Evolutionary conservation across 2,797 vertebrate species (phyloP).

Genomic region (Enteromius fasciolatus): DNA sequence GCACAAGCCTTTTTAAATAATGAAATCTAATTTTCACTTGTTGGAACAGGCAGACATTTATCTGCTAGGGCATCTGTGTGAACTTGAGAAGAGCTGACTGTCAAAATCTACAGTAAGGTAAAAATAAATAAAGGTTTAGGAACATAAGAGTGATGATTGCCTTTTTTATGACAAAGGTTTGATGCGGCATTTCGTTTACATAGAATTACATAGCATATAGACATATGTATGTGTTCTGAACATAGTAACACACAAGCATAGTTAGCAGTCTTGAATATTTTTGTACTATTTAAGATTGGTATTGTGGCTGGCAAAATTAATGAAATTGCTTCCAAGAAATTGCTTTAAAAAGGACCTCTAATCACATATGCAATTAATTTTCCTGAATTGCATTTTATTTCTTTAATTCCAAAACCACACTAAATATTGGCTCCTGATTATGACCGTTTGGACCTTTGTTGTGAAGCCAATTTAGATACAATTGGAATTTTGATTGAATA

Average conservation of each 20-base stretch:
- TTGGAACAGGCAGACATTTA: not conserved
- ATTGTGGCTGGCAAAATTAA: constrained; percentile 11
- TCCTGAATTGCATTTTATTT: not conserved
- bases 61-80: not conserved
- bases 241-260: not conserved
- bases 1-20: not conserved
- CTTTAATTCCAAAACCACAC: constrained; percentile 5
- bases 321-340: not conserved
- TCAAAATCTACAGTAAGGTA: not conserved
- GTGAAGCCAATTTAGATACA: not conserved
- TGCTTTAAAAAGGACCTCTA: not conserved
- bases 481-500: constrained; percentile 1
- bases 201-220: not conserved
- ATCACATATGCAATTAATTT: not conserved
- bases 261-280: not conserved
- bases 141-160: not conserved
- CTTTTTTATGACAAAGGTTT: constrained; percentile 10
- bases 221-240: not conserved
- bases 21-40: not conserved
- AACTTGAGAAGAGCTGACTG: not conserved
- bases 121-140: not conserved
- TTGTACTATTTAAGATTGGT: not conserved
- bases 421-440: constrained; percentile 8
- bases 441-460: not conserved
- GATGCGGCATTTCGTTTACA: not conserved